These are phyloP conservation scores for Danaus chrysippus DNA, from an alignment of 2,888 invertebrate genomes.

Conservation along the genomic window DNA sequence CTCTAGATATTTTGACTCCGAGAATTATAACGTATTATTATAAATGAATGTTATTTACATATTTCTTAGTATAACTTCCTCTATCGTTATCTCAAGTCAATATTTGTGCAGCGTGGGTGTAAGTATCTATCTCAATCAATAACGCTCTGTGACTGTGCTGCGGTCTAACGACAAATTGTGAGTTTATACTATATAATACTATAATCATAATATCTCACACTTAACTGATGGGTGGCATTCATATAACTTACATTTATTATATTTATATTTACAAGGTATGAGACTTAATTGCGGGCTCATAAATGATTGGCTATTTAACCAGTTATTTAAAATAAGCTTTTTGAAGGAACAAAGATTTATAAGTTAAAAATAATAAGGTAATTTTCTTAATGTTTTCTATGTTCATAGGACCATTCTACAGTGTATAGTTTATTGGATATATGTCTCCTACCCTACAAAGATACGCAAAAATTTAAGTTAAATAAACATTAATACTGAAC, in stretches of 20 bases:
- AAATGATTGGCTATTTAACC: background rate
- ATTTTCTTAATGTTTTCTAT: too few species aligned
- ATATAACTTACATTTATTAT: constrained; percentile 5
- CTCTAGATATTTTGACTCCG: background rate
- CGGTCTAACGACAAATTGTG: constrained; percentile 38
- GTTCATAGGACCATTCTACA: too few species aligned
- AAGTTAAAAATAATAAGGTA: too few species aligned
- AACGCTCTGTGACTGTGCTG: constrained; percentile 41
- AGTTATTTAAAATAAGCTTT: too few species aligned
- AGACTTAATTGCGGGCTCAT: constrained; percentile 38
- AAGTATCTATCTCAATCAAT: constrained; percentile 63
- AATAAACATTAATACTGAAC: too few species aligned
- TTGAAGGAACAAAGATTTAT: too few species aligned
- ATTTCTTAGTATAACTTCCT: constrained; percentile 7
- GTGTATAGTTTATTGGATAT: too few species aligned
- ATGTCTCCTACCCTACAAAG: too few species aligned
- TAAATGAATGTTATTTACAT: background rate
- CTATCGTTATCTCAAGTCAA: constrained; percentile 58
- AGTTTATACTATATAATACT: constrained; percentile 35
- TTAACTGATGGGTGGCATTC: constrained; percentile 25
- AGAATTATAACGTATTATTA: background rate
- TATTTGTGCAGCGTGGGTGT: constrained; percentile 72
- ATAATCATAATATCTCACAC: constrained; percentile 29
- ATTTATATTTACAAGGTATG: background rate
- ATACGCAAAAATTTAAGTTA: too few species aligned